Evolutionary conservation across 2,888 invertebrate genomes (phyloP), one percentile per base, ranked within the genome.

Genomic region (Troides aeacus): DNA sequence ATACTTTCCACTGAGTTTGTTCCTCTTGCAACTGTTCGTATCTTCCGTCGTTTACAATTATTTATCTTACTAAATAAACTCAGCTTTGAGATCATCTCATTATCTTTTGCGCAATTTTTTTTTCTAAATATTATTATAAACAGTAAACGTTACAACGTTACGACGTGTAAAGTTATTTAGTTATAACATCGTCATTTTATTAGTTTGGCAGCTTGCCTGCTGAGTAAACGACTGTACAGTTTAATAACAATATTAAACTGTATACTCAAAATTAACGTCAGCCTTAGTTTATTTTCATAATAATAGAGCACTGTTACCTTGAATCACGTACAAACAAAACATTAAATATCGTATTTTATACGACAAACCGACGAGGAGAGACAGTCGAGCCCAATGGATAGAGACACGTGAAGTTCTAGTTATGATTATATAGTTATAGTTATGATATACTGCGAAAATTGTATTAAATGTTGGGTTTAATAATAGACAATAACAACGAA

Each of bases 1-100:
- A 76, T 75, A 74, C 69, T 72, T 74, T 72, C 60, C 18, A 60
- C 53, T 15, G 62, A 61, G 30, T 70, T 62, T 68, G 66, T 72
- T 68, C 59, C 68, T 46, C 57, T 68, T 68, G 62, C 57, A 56
- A 46, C 67, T 62, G 57, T 46, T n/a, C 23, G 24, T 56, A 50
- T 5, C 30, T 4, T 30, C 3, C 30, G 30, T 5, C 3, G 30
- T 30, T 5, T 4, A 30, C 30, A 30, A 4, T 30, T 30, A 3
- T 30, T 30, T 30, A 30, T 30, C 30, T 30, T 30, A 30, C 30
- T 30, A 30, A 30, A 30, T 4, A 4, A 4, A 30, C 30, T 30
- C n/a, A 18, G 2, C 53, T 15, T 53, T 18, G 39, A 10, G 39
- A 10, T 3, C 17, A 15, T 18, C 50, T 4, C 50, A 17, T 50